phyloP scores from a whole-genome alignment of 1,140 invertebrate genomes.

The Temnothorax longispinosus region DNA sequence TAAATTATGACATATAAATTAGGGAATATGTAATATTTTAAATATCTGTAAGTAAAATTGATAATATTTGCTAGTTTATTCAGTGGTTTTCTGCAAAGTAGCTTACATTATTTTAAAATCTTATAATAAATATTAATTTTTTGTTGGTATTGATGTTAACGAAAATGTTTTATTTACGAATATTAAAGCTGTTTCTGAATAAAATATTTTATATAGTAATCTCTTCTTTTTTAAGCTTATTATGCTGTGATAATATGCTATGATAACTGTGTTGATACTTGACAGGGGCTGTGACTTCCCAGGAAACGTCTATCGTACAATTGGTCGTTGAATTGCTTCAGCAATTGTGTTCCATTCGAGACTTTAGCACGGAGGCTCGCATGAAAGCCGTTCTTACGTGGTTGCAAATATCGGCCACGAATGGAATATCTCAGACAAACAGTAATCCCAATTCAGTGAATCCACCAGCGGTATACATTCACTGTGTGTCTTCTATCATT shows the following conservation, averaged over 20 bases:
- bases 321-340: conserved; percentile 93
- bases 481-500: conserved; percentile 92
- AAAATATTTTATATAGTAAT: conserved; percentile 14
- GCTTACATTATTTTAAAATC: neutral
- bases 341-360: conserved; percentile 89
- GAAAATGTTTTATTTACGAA: neutral
- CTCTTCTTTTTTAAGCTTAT: neutral
- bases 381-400: conserved; percentile 88
- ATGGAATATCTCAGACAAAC: conserved; percentile 75
- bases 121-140: conserved; percentile 16
- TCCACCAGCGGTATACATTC: conserved; percentile 87
- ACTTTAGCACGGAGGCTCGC: conserved; percentile 85
- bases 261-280: conserved; percentile 19
- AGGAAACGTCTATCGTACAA: conserved; percentile 86
- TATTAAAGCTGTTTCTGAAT: neutral
- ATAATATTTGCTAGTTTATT: neutral
- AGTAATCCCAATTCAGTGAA: conserved; percentile 76
- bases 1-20: neutral
- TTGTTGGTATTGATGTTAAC: neutral
- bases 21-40: neutral
- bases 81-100: neutral
- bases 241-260: neutral
- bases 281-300: conserved; percentile 77
- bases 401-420: conserved; percentile 87
- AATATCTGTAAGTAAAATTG: neutral